Evolutionary conservation across 2,113 vertebrate species (phyloP), one percentile per base, ranked within the genome.

Genomic region (Malurus alboscapulatus): DNA sequence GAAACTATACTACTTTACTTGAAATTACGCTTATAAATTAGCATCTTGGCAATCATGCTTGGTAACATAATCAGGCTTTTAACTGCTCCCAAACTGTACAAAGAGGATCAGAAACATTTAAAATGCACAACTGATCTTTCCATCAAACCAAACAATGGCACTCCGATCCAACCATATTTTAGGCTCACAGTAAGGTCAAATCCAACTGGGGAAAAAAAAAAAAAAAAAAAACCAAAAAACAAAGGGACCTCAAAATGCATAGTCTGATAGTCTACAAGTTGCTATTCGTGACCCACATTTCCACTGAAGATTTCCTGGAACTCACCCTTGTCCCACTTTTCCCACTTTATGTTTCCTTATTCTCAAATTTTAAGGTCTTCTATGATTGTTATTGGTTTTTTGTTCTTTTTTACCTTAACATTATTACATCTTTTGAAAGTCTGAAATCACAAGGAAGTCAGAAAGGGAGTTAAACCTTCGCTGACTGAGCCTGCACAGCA

Each of bases 301-400:
- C 67, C 55, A 57, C 34, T 10, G 32, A 84, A 94, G 69, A 92
- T 88, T 91, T 94, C 93, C 87, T 89, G 91, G 69, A 92, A 91
- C 68, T 93, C 61, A 84, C 68, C 34, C 36, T 72, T 81, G 87
- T 66, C 87, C 84, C 84, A 74, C 10, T 84, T 92, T 69, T 55
- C 38, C 68, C 14, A 5, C 24, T 12, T 65, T 1, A 1, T 50
- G 55, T 57, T 78, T 94, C 51, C 82, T 67, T 50, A 38, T 48
- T 72, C 25, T 72, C 55, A 72, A 30, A 25, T 53, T 45, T 80
- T 47, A 72, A 51, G 20, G 7, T 29, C 24, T 7, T 4, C 57
- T 62, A 14, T 32, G 16, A 51, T 38, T 80, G 50, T n/a, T 83
- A 53, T 1, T 26, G 17, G 4, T 0, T 3, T 4, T 24, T 48